These are phyloP conservation scores for Pantherophis alleghaniensis DNA, from an alignment of 2,797 vertebrate genomes.

Conservation along the genomic window DNA sequence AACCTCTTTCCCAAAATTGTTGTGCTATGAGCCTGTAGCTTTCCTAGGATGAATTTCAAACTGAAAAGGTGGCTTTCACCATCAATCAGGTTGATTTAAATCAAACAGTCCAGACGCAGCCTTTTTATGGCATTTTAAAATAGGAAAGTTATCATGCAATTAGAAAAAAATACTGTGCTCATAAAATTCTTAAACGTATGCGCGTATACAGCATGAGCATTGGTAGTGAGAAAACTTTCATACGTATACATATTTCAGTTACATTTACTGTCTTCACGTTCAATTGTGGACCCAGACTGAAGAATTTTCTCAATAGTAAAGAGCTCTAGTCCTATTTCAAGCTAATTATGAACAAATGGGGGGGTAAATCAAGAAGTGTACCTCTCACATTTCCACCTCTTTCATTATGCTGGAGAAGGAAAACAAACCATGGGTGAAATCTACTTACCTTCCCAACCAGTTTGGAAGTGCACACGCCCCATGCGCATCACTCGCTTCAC, in stretches of 20 bases:
- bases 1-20: not conserved
- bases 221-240: not conserved
- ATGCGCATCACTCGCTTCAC: too few relatives aligned
- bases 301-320: not conserved
- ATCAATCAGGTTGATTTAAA: not conserved
- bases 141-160: not conserved
- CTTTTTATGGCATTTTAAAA: not conserved
- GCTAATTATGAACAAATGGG: not conserved
- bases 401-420: not conserved
- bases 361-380: not conserved
- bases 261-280: not conserved
- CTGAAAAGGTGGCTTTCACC: not conserved
- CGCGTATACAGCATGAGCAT: not conserved
- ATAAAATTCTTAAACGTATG: not conserved
- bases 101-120: not conserved
- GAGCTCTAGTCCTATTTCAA: not conserved
- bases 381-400: not conserved
- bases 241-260: not conserved
- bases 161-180: not conserved
- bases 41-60: not conserved
- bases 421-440: not conserved
- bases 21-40: not conserved
- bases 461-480: too few relatives aligned
- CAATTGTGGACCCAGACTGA: not conserved
- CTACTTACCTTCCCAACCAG: too few relatives aligned